Evolutionary conservation across 2,888 invertebrate genomes (phyloP), one percentile per base, ranked within the genome.

Genomic region (Ophion obscuratus): DNA sequence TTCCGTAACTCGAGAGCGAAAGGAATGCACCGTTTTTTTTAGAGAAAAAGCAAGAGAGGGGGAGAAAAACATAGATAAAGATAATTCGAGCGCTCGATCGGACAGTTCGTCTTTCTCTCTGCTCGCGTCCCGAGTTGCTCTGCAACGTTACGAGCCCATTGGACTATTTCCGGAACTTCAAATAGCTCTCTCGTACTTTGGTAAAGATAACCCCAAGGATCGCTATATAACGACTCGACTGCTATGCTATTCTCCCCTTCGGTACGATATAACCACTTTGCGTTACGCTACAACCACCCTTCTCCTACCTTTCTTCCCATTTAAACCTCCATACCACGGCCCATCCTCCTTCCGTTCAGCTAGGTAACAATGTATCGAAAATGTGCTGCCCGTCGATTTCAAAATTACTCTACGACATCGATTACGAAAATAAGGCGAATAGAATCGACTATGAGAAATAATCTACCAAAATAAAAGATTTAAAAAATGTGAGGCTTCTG

Each of bases 111-210:
- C 77, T 67, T 74, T 84, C 74, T 24, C 47, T 53, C 53, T 20
- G 68, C 64, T 59, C 24, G 53, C 66, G 27, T 83, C 27, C 24
- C 59, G n/a, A 44, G 71, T 77, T 31, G n/a, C 53, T 71, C 62
- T 14, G 36, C 31, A 75, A 73, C 31, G 71, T 78, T 71, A 82
- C 78, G 81, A 82, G 81, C 78, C 82, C 78, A 79, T 85, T 81
- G 78, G 59, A 75, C 78, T 70, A 70, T 82, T 82, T 82, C 78
- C 81, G 78, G 62, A 78, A 81, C 81, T 85, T 68, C 44, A 64
- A 78, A 81, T 20, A 59, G 85, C 81, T 79, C 78, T 66, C 70
- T 70, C 81, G 59, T 57, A 64, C 81, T 85, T 82, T 59, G 62
- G 68, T 75, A 70, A 85, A 82, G 81, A 85, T 85, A 85, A 85